Evolutionary conservation across 2,113 vertebrate genomes (phyloP).

Genomic region (Lepidothrix coronata): DNA sequence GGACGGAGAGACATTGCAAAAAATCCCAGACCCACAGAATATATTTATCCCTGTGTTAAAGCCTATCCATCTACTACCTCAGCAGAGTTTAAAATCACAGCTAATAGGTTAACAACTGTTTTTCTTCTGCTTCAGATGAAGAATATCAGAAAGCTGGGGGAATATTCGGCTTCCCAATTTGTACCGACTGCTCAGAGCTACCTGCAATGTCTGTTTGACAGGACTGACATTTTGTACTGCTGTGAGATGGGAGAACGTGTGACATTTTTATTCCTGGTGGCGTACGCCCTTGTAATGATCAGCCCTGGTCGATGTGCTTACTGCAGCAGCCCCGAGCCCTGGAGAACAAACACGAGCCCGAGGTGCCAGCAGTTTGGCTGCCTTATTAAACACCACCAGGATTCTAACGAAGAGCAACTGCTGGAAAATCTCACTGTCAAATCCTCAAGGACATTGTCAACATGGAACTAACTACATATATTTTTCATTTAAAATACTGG

Average conservation of each 20-base stretch:
- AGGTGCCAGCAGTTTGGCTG: conserved; percentile 81
- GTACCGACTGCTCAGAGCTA: conserved; percentile 83
- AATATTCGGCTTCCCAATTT: conserved; percentile 86
- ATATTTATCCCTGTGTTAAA: conserved; percentile 71
- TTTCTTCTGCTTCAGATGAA: conserved; percentile 85
- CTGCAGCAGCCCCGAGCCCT: conserved; percentile 83
- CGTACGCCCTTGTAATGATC: conserved; percentile 88
- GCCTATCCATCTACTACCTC: conserved; percentile 73
- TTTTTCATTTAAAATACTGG: conserved; percentile 81
- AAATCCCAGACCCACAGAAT: conserved; percentile 69
- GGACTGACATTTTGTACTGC: conserved; percentile 85
- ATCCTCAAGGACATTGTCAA: conserved; percentile 87
- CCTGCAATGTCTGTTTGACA: conserved; percentile 86
- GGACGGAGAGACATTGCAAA: conserved; percentile 54
- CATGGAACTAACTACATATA: conserved; percentile 81
- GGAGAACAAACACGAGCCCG: conserved; percentile 82
- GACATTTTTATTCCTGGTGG: conserved; percentile 88
- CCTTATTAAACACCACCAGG: conserved; percentile 86
- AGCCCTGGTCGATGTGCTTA: conserved; percentile 85
- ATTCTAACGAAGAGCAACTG: conserved; percentile 87
- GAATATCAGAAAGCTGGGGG: conserved; percentile 84
- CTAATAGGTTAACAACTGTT: conserved; percentile 89
- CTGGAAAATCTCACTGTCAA: conserved; percentile 88
- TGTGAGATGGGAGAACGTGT: conserved; percentile 83
- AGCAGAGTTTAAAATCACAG: conserved; percentile 81